phyloP scores from a whole-genome alignment of 2,113 vertebrate species.

The Strigops habroptila region DNA sequence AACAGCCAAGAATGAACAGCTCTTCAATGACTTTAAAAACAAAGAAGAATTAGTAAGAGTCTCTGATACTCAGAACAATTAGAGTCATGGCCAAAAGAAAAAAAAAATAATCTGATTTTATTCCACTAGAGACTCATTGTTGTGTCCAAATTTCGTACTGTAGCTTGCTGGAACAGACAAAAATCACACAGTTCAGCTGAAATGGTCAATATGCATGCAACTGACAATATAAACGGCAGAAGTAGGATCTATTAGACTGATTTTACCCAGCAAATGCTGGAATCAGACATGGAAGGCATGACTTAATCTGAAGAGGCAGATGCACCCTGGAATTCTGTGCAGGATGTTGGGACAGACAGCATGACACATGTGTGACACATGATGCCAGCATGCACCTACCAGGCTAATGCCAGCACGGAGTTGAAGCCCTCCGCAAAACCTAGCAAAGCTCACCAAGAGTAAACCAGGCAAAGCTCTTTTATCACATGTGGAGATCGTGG shows the following conservation, averaged over 20 bases:
- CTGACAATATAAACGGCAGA: not conserved
- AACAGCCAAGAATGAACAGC: not conserved
- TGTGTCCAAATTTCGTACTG: not conserved
- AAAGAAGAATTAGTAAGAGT: not conserved
- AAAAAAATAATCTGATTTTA: not conserved
- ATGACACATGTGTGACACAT: rapidly evolving
- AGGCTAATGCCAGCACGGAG: not conserved
- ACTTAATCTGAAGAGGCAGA: not conserved
- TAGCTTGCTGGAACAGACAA: not conserved
- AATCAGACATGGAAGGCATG: not conserved
- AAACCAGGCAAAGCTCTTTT: not conserved
- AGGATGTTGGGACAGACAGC: not conserved
- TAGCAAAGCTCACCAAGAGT: not conserved
- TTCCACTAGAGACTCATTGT: not conserved
- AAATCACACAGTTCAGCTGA: not conserved
- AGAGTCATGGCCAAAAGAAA: not conserved
- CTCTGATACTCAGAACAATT: not conserved
- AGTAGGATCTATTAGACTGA: not conserved
- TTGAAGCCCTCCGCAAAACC: not conserved
- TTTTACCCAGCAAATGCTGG: not conserved
- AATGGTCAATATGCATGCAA: not conserved
- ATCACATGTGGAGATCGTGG: not conserved
- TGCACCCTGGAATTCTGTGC: not conserved
- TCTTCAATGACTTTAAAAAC: not conserved
- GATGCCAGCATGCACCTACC: rapidly evolving